Evolutionary conservation across 2,797 vertebrate genomes (phyloP).

Genomic region (Schizothorax lantsangensis): DNA sequence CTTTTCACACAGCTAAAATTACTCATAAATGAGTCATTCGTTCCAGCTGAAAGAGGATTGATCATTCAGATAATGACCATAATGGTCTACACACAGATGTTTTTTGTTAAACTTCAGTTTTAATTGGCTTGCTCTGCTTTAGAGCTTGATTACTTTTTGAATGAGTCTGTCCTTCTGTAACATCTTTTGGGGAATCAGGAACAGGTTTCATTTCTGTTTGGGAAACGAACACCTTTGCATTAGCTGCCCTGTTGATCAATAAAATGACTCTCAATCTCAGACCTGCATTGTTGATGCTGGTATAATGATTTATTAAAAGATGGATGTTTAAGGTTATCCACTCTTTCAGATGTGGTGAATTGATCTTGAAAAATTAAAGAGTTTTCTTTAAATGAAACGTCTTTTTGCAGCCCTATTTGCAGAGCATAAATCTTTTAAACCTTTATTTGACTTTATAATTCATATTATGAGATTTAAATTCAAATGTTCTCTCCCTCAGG

Average conservation of each 20-base stretch:
- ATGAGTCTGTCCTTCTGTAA: constrained; percentile 26
- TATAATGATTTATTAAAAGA: constrained; percentile 43
- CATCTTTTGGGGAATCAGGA: neutral
- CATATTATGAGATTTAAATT: constrained; percentile 14
- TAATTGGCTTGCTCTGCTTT: constrained; percentile 59
- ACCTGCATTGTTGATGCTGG: constrained; percentile 17
- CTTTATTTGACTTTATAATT: constrained; percentile 24
- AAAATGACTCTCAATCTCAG: neutral
- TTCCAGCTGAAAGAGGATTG: constrained; percentile 31
- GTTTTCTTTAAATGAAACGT: neutral
- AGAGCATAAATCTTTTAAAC: constrained; percentile 12
- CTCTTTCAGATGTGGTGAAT: neutral
- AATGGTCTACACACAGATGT: constrained; percentile 56
- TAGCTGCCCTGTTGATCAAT: neutral
- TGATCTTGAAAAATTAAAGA: constrained; percentile 11
- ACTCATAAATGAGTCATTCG: constrained; percentile 37
- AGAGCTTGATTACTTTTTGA: constrained; percentile 27
- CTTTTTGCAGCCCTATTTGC: neutral
- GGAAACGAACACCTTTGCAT: constrained; percentile 6
- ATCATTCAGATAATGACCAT: constrained; percentile 60
- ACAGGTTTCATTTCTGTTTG: neutral
- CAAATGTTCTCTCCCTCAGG: constrained; percentile 6
- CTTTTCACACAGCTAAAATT: constrained; percentile 54
- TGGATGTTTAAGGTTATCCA: constrained; percentile 43
- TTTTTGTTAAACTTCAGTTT: constrained; percentile 42